Evolutionary conservation across 2,888 invertebrate species (phyloP).

Genomic region (Ormia ochracea): DNA sequence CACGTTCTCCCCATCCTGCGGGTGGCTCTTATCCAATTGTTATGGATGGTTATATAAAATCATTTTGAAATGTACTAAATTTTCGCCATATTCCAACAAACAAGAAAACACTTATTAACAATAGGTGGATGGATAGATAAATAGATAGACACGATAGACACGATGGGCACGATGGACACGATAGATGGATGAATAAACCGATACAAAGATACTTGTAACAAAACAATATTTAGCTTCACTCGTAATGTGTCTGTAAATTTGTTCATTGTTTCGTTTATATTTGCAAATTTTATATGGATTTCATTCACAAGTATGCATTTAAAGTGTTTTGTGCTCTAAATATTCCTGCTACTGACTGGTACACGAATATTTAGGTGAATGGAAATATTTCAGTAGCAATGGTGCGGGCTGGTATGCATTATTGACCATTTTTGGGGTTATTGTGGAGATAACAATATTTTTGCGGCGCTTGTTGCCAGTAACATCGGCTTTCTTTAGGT

Average conservation of each 20-base stretch:
- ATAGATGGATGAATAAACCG: background rate
- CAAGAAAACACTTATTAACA: conserved; percentile 14
- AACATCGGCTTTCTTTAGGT: conserved; percentile 33
- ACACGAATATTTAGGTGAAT: conserved; percentile 3
- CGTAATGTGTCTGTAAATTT: conserved; percentile 52
- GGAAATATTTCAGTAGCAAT: background rate
- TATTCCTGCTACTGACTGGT: background rate
- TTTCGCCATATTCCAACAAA: conserved; percentile 25
- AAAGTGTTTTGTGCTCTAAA: background rate
- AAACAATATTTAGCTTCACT: conserved; percentile 39
- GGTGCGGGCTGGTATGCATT: conserved; percentile 7
- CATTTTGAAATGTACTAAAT: conserved; percentile 45
- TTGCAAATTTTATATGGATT: conserved; percentile 15
- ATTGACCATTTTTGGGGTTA: conserved; percentile 52
- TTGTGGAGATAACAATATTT: conserved; percentile 53
- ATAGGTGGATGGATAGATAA: background rate
- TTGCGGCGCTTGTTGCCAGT: conserved; percentile 38
- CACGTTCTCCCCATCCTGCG: background rate
- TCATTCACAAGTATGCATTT: conserved; percentile 10
- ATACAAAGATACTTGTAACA: conserved; percentile 11
- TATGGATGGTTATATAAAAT: conserved; percentile 54
- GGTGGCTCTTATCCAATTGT: conserved; percentile 36
- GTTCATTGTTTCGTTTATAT: conserved; percentile 36
- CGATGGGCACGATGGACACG: background rate
- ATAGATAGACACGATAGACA: background rate